A percentile compares a stretch with the other conserved stretches of the same genome.
Evolutionary conservation across 2,113 vertebrate species (phyloP).

Genomic region (Limanda limanda): DNA sequence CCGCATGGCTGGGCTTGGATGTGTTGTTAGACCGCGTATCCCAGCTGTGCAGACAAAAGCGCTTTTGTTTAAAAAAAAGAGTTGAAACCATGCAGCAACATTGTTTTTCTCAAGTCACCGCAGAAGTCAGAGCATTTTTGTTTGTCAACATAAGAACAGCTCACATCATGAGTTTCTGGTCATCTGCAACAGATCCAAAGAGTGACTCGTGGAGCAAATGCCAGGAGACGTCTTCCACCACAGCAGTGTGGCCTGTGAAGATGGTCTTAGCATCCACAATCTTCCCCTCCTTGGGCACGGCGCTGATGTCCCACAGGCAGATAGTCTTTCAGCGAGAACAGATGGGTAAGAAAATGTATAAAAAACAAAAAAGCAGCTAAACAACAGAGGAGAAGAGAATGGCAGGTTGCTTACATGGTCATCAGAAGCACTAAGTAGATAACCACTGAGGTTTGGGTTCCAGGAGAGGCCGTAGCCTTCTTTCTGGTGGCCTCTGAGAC

Average conservation of each 20-base stretch:
- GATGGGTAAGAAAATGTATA: neutral
- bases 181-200: constrained; percentile 97
- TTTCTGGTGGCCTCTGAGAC: constrained; percentile 96
- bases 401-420: constrained; percentile 87
- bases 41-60: constrained; percentile 85
- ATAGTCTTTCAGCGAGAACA: constrained; percentile 87
- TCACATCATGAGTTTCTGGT: constrained; percentile 99
- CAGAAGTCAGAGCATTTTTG: neutral
- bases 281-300: constrained; percentile 97
- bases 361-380: neutral
- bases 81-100: constrained; percentile 4
- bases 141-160: constrained; percentile 60
- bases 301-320: constrained; percentile 98
- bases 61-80: constrained; percentile 13
- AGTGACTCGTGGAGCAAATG: constrained; percentile 95
- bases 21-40: constrained; percentile 98
- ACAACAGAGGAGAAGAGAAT: neutral
- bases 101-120: neutral
- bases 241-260: constrained; percentile 97
- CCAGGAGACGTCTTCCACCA: constrained; percentile 98
- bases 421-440: constrained; percentile 96
- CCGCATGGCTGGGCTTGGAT: constrained; percentile 97
- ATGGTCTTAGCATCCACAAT: constrained; percentile 98
- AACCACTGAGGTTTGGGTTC: constrained; percentile 98
- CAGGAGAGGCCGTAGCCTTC: constrained; percentile 98